Base-by-base conservation (phyloP, 2,113 vertebrate species). In the Verasper variegatus region DNA sequence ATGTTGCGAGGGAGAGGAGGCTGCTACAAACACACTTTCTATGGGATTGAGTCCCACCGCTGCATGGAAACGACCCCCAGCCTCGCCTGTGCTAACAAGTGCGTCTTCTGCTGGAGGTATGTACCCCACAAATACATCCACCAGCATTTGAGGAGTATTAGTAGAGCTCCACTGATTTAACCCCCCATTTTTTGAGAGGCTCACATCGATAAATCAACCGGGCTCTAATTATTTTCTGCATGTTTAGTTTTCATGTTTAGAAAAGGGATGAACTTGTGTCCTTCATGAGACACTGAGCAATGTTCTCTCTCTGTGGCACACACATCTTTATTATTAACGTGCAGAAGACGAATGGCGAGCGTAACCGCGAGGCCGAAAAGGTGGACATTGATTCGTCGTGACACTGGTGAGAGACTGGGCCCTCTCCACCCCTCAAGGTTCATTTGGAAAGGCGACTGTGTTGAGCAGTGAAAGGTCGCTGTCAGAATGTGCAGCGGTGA, bases 1-100 rank as follows among this genome's bases (percentile, higher is more conserved):
- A 97, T 99, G 98, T 89, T 99, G 18, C 94, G 98, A 62, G 98
- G 98, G 15, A 93, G 97, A 81, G 98, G 97, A 67, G 97, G 98
- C 31, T 99, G 98, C 83, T 99, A 99, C 93, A 99, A 99, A 57
- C 98, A 98, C 91, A 97, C 95, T 0, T 99, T 99, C 83, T 99
- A 99, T 0, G 98, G 98, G 1, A 98, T 98, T 0, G 96, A 99
- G 92, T 99, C 97, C 63, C 98, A 99, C 73, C 95, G 96, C 35
- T 99, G 98, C 93, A 98, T 99, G 97, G 98, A 99, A 92, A 94
- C 96, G 14, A 99, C 97, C 0, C 97, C 97, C 0, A 99, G 98
- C 86, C 92, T 99, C 70, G 97, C 97, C 7, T 98, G 98, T 31
- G 96, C 98, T 0, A 99, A 98, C 91, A 99, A 99, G 76, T 99